phyloP scores from a whole-genome alignment of 2,113 vertebrate species.

The Trogon surrucura region DNA sequence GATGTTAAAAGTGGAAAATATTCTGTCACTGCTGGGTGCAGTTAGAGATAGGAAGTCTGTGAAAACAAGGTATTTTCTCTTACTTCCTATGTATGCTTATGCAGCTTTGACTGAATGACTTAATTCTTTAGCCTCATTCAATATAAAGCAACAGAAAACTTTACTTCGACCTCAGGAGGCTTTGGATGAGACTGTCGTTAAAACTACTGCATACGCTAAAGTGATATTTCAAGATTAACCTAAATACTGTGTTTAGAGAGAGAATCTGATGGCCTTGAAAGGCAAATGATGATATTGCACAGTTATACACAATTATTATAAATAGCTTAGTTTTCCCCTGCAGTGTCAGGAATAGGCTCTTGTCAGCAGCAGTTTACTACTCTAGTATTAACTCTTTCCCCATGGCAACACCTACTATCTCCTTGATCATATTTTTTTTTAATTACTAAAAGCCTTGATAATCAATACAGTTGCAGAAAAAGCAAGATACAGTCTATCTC shows the following conservation, averaged over 20 bases:
- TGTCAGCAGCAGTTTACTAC: background rate
- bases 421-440: background rate
- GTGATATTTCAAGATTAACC: background rate
- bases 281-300: background rate
- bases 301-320: background rate
- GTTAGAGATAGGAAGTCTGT: background rate
- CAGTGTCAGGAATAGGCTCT: background rate
- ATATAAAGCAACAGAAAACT: background rate
- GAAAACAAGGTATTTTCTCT: background rate
- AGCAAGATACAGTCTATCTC: background rate
- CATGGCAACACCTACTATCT: background rate
- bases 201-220: background rate
- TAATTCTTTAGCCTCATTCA: background rate
- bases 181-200: background rate
- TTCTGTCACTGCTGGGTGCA: background rate
- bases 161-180: background rate
- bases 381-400: background rate
- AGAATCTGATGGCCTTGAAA: background rate
- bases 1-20: background rate
- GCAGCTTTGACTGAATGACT: background rate
- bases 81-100: accelerated
- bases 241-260: background rate
- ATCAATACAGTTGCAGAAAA: conserved; percentile 4
- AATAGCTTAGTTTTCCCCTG: background rate
- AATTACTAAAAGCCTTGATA: background rate